Evolutionary conservation across 2,888 invertebrate species (phyloP), one percentile per base, ranked within the genome.

Genomic region (Caenorhabditis becei): DNA sequence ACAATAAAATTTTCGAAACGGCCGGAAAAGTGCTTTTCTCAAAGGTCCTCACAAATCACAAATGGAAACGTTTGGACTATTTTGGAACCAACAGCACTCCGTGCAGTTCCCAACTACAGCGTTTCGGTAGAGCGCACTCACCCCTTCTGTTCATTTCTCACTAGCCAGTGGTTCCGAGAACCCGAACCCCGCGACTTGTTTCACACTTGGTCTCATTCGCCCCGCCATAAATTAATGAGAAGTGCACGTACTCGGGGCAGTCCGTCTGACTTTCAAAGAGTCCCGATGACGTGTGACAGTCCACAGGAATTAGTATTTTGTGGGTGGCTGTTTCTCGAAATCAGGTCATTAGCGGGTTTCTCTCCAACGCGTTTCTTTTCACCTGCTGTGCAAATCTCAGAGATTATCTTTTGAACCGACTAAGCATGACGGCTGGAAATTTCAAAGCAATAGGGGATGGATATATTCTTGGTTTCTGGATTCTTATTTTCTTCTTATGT

Each of bases 371-470:
- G 14, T 16, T 10, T 41, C 23, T 49, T 49, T 49, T 28, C 58
- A 58, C 58, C 58, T 58, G 58, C 32, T 58, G 35, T 58, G 58
- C 35, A 58, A 58, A 37, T 37, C 58, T 58, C 58, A 35, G 35
- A 58, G 58, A 58, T 58, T 58, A 58, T 51, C 51, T 23, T 23
- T 23, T 23, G 7, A 35, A 35, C 35, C 41, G 41, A 16, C 41
- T 41, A 16, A 41, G 4, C 32, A 14, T 3, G 10, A 16, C 41
- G 3, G 41, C 7, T 41, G 41, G 10, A 41, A 41, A 32, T 32
- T 32, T 32, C 32, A 32, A 32, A n/a, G n/a, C 10, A 32, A 10
- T 5, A 41, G 41, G 14, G 14, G 41, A 41, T 5, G 10, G 5
- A 4, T 49, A 18, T 49, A 4, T 49, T 18, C 41, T 41, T 41